A percentile compares a stretch with the other conserved stretches of the same genome.
phyloP scores from a whole-genome alignment of 2,888 invertebrate genomes.

The Alcis repandata region DNA sequence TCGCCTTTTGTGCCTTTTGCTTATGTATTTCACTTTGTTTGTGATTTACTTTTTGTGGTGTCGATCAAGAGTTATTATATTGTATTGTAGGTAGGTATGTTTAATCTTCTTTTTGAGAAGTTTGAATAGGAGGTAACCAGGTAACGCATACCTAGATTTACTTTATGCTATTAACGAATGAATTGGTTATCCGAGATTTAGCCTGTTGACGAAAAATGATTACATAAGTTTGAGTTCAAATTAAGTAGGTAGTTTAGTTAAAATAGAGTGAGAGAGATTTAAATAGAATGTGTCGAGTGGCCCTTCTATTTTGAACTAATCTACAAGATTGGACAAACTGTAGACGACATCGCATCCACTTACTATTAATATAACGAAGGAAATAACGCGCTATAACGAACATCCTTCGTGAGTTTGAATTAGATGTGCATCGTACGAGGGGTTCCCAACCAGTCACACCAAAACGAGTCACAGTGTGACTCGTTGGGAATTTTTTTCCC shows the following conservation, averaged over 20 bases:
- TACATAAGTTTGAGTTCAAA: neutral
- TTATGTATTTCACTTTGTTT: too few relatives aligned
- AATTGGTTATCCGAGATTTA: neutral
- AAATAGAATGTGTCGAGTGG: too few relatives aligned
- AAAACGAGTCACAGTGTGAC: too few relatives aligned
- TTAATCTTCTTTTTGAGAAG: too few relatives aligned
- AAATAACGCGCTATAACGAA: conserved; percentile 31
- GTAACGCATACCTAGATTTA: too few relatives aligned
- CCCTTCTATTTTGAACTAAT: conserved; percentile 23
- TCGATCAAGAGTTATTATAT: too few relatives aligned
- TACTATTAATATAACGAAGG: conserved; percentile 21
- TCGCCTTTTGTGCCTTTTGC: too few relatives aligned
- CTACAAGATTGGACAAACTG: conserved; percentile 13
- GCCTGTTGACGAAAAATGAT: neutral
- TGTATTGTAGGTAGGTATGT: too few relatives aligned
- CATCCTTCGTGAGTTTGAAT: conserved; percentile 47
- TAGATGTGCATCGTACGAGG: conserved; percentile 30
- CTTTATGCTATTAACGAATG: too few relatives aligned
- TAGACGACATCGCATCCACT: conserved; percentile 21
- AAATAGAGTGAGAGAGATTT: conserved; percentile 16
- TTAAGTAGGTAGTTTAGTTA: neutral
- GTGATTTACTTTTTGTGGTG: too few relatives aligned
- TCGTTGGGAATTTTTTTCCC: too few relatives aligned
- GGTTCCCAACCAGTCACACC: conserved; percentile 20
- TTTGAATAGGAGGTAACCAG: too few relatives aligned